These are phyloP conservation scores for Balearica regulorum DNA, from an alignment of 2,797 vertebrate genomes.

Conservation along the genomic window DNA sequence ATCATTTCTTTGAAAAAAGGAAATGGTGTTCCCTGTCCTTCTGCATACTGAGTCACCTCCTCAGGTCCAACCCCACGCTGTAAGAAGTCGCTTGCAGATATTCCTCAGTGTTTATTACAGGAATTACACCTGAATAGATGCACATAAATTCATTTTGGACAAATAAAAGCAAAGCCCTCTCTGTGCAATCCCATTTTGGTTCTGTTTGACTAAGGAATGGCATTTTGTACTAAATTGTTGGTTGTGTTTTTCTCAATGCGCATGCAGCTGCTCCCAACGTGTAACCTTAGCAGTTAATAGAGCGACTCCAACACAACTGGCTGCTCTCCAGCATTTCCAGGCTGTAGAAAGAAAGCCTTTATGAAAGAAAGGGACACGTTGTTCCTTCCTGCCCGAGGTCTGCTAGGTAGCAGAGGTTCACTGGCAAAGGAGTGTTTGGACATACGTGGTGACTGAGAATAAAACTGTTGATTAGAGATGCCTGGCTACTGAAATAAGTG, in stretches of 20 bases:
- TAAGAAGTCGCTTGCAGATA: neutral
- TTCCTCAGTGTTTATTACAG: neutral
- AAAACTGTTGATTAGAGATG: neutral
- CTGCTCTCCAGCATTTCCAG: neutral
- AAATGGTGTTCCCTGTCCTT: neutral
- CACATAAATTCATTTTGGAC: neutral
- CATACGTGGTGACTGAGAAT: neutral
- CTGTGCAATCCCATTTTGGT: neutral
- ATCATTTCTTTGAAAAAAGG: neutral
- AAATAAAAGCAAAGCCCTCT: neutral
- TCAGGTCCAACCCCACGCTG: neutral
- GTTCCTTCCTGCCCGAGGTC: neutral
- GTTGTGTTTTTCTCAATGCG: neutral
- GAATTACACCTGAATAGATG: neutral
- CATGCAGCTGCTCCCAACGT: neutral
- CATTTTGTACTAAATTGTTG: neutral
- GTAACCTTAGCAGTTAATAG: neutral
- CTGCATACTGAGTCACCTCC: neutral
- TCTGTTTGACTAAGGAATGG: neutral
- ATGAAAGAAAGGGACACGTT: neutral
- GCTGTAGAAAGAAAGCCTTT: neutral
- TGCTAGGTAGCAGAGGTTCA: neutral
- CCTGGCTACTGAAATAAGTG: neutral
- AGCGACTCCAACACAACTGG: neutral
- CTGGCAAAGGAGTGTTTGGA: neutral